Base-by-base conservation (phyloP, 1,140 invertebrate species). In the Scaptomyza hsui region DNA sequence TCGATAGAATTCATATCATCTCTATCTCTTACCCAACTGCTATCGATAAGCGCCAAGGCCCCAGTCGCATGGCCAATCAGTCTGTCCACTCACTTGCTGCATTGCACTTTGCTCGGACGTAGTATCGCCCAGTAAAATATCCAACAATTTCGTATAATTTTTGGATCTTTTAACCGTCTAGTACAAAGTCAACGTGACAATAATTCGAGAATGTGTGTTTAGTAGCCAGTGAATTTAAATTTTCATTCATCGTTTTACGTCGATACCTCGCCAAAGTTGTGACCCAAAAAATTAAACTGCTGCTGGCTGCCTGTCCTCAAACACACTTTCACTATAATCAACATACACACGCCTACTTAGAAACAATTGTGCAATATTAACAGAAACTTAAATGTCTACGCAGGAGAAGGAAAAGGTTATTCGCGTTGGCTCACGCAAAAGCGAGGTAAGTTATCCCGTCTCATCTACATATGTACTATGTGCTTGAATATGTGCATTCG, bases 361-460 rank as follows among this genome's bases (percentile, higher is more conserved):
- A 41, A 45, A 70, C 49, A 65, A 81, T 85, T 85, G 81, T 85
- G 81, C 77, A 86, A 85, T 81, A 80, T 53, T 39, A 64, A 62
- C 24, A 72, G 56, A 49, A 75, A 39, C 44, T 56, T 45, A 52
- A 42, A 86, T 86, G 83, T 72, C 75, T 15, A 52, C 65, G 12
- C 69, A 88, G 24, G 77, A 82, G 52, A 89, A 88, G 52, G 77
- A 82, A 49, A 89, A 89, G 74, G 76, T 93, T 86, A 94, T 94
- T 52, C 89, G 91, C 69, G 94, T 95, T 61, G 94, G 94, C 6
- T 95, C 94, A 45, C 92, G 94, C 56, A 95, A 95, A 92, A 95
- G 94, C 82, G 94, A 95, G 92, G 94, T 94, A 92, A 92, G 88
- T 35, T 65, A 21, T 51, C 61, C 51, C 12, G 71, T 67, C 64